Evolutionary conservation across 2,888 invertebrate species (phyloP).

Genomic region (Aleiodes testaceus): DNA sequence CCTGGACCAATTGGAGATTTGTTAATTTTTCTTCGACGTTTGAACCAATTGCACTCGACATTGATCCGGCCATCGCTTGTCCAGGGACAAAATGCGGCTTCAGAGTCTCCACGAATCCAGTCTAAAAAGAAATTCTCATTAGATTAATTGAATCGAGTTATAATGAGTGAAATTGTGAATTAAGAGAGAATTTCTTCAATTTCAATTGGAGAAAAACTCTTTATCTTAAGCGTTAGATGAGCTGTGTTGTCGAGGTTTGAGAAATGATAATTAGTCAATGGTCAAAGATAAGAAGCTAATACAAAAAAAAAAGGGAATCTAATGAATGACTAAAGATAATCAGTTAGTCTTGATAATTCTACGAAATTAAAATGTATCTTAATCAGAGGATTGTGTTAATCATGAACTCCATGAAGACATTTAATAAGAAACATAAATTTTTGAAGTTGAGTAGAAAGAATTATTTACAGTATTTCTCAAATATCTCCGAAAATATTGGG

Average conservation of each 20-base stretch:
- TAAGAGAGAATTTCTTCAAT: constrained; percentile 53
- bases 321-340: neutral
- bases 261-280: constrained; percentile 22
- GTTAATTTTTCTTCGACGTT: constrained; percentile 81
- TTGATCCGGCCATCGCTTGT: constrained; percentile 82
- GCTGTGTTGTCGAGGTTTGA: constrained; percentile 16
- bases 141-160: constrained; percentile 2
- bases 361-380: neutral
- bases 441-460: too few species aligned
- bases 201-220: constrained; percentile 20
- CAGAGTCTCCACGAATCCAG: constrained; percentile 91
- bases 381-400: constrained; percentile 3
- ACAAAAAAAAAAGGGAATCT: neutral
- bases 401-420: constrained; percentile 17
- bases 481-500: too few species aligned
- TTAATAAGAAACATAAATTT: neutral
- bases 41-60: constrained; percentile 61
- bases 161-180: constrained; percentile 33
- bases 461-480: too few species aligned
- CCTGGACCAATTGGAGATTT: constrained; percentile 81
- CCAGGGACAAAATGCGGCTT: constrained; percentile 93
- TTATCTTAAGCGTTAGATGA: constrained; percentile 19
- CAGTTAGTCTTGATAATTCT: constrained; percentile 5
- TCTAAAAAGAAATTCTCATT: constrained; percentile 74
- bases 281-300: constrained; percentile 9